Evolutionary conservation across 2,113 vertebrate genomes (phyloP).

Genomic region (Clarias magur): DNA sequence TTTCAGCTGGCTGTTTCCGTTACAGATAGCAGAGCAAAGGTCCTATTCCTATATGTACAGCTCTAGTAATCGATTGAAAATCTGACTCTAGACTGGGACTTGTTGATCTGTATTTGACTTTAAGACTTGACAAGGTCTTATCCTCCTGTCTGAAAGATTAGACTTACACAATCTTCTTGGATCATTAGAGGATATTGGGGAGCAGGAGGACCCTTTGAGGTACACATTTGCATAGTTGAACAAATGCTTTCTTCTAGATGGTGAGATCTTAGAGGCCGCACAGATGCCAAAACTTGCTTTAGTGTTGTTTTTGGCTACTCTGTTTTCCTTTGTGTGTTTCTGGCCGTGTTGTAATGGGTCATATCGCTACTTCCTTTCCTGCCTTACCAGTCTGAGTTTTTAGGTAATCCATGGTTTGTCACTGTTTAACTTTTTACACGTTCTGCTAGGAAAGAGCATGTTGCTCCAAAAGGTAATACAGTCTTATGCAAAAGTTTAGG

Average conservation of each 20-base stretch:
- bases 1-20: not conserved
- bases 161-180: not conserved
- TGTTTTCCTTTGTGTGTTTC: not conserved
- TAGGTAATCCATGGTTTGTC: not conserved
- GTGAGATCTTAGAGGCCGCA: not conserved
- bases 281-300: not conserved
- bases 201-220: not conserved
- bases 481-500: too few relatives aligned
- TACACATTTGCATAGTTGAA: not conserved
- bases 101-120: not conserved
- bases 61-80: not conserved
- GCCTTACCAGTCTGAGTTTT: not conserved
- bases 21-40: not conserved
- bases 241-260: not conserved
- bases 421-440: not conserved
- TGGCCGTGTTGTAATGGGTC: not conserved
- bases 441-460: not conserved
- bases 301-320: not conserved
- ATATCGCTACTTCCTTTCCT: not conserved
- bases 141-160: not conserved
- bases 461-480: not conserved
- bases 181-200: too few relatives aligned
- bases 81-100: not conserved
- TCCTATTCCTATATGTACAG: not conserved
- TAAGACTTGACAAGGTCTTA: not conserved